These are phyloP conservation scores for Passer domesticus DNA, from an alignment of 2,113 vertebrate genomes.

Conservation along the genomic window DNA sequence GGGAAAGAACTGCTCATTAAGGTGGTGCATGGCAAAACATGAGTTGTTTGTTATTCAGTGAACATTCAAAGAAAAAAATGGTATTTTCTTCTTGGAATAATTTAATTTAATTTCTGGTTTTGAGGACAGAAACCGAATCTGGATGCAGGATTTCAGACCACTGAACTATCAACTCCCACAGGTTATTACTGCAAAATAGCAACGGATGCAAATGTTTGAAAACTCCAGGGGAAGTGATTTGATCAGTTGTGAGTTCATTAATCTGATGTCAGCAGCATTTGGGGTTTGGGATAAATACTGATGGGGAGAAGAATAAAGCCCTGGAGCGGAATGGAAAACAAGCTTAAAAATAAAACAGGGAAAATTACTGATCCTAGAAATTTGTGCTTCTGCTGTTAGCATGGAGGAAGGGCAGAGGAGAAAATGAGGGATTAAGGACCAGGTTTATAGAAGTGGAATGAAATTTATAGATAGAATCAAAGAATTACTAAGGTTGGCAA, in stretches of 20 bases:
- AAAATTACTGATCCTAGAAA: background rate
- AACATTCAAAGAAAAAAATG: background rate
- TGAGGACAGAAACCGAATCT: background rate
- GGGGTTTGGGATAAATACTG: background rate
- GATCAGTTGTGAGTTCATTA: background rate
- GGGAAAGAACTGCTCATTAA: background rate
- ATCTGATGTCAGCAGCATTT: background rate
- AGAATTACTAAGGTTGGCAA: background rate
- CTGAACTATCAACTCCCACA: background rate
- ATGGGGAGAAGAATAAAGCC: background rate
- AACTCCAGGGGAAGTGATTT: background rate
- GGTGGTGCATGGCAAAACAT: background rate
- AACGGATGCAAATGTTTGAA: background rate
- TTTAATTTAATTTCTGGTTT: background rate
- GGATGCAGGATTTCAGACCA: background rate
- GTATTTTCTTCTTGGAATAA: background rate
- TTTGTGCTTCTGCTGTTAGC: background rate
- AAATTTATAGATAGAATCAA: background rate
- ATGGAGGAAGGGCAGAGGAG: background rate
- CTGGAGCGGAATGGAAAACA: background rate
- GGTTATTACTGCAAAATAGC: background rate
- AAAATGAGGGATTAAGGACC: background rate
- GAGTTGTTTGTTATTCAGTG: background rate
- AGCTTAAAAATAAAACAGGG: background rate
- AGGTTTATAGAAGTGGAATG: background rate